Base-by-base conservation (phyloP, 1,140 invertebrate species). In the Trichonephila clavipes region DNA sequence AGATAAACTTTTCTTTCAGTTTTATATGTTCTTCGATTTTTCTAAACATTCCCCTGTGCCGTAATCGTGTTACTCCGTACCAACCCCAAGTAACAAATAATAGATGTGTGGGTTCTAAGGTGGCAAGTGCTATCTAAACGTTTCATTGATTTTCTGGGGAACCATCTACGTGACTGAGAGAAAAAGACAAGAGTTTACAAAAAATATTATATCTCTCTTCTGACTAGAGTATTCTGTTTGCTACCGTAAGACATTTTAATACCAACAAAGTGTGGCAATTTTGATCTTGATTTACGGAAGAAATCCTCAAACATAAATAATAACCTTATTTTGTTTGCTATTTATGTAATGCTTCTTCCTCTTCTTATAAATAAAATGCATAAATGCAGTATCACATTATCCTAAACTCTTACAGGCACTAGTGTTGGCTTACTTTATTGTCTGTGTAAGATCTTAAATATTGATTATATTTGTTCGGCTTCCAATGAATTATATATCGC, bases 261-360 rank as follows among this genome's bases (percentile, higher is more conserved):
- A 77, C 72, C 34, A 77, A 77, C 28, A 40, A 77, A 77, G 28
- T 72, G 24, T 77, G 72, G 34, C 34, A 77, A 77, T 28, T 77
- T 34, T 77, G 34, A 77, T 77, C 72, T 77, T 77, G 28, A 77
- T 77, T 28, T 77, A 40, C 18, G 0, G 28, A 16, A 77, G 72
- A 77, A 34, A 40, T 77, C 34, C 4, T 2, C 24, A 18, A 18
- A 18, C 24, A 77, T 40, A 77, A 77, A 77, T 77, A 18, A 24
- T 77, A 34, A 34, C 28, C 6, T 6, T 40, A 6, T 77, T 77
- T 77, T 34, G 8, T 21, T 34, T 77, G 18, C 28, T 40, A 34
- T 14, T 77, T 28, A 12, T 18, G 72, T 34, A 34, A 19, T 40
- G 5, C 19, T 64, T 77, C 34, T 77, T 18, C 4, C 28, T 77